Percentiles rank a stretch among this genome's conserved stretches.
Conservation (phyloP, 2,797 vertebrate species). For the Gastrophryne carolinensis region DNA sequence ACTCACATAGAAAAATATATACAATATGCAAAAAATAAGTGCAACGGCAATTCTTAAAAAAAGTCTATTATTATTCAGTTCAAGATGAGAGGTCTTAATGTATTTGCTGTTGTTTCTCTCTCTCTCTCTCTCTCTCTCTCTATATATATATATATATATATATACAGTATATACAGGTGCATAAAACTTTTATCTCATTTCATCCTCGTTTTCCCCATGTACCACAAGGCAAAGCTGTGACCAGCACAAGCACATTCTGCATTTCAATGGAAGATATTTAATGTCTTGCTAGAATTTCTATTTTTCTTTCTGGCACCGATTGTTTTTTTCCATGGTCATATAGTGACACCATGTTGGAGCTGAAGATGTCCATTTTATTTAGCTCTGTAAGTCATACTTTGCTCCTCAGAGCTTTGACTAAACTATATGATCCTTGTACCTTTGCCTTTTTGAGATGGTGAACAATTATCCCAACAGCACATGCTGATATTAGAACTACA, state of each 20-base stretch:
- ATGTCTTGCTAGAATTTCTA: not conserved
- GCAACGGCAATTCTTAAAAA: slow-evolving; percentile 29
- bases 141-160: no score
- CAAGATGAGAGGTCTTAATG: not conserved
- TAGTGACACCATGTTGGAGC: not conserved
- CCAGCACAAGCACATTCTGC: not conserved
- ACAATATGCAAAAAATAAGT: slow-evolving; percentile 27
- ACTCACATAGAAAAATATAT: slow-evolving; percentile 5
- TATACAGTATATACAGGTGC: no score
- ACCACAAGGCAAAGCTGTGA: not conserved
- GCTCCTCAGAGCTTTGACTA: slow-evolving; percentile 66
- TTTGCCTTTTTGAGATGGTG: slow-evolving; percentile 69
- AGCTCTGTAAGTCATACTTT: slow-evolving; percentile 57
- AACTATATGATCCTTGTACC: slow-evolving; percentile 72
- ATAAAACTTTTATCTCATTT: not conserved
- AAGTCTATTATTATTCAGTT: not conserved
- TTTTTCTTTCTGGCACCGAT: not conserved
- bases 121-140: no score
- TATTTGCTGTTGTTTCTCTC: not conserved
- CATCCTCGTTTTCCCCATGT: not conserved
- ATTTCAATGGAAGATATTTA: not conserved
- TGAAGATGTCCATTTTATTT: not conserved
- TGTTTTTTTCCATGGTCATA: not conserved
- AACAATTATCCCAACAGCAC: slow-evolving; percentile 58
- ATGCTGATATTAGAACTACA: slow-evolving; percentile 59